Percentiles rank a stretch among this genome's conserved stretches.
phyloP scores from a whole-genome alignment of 2,113 vertebrate species.

The Zeus faber region DNA sequence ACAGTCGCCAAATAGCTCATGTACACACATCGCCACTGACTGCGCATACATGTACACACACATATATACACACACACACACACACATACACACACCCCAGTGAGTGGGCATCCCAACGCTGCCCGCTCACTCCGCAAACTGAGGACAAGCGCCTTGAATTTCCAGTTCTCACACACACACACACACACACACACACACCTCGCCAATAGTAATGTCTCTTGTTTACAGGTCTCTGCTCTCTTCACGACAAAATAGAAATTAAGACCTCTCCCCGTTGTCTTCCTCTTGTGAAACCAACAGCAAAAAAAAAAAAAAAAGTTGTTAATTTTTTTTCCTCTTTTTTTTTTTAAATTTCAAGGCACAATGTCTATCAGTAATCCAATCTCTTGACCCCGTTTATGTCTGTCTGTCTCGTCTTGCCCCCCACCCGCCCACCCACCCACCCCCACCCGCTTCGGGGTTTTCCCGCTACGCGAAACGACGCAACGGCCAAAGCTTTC shows the following conservation, averaged over 20 bases:
- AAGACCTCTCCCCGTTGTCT: conserved; percentile 33
- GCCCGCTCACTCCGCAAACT: conserved; percentile 41
- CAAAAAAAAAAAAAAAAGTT: conserved; percentile 61
- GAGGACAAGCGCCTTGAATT: conserved; percentile 64
- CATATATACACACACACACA: conserved; percentile 15
- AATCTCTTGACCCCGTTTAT: conserved; percentile 30
- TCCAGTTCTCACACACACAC: no score
- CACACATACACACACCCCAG: conserved; percentile 28
- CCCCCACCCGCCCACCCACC: conserved; percentile 37
- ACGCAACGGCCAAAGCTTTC: no score
- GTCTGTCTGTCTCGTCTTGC: conserved; percentile 44
- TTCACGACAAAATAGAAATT: conserved; percentile 34
- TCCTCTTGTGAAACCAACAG: conserved; percentile 56
- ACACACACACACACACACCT: no score
- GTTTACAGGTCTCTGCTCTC: conserved; percentile 50
- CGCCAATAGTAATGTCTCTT: conserved; percentile 21
- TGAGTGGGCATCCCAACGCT: no score
- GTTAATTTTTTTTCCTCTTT: conserved; percentile 39
- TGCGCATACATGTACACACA: conserved; percentile 19
- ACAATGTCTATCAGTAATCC: conserved; percentile 76
- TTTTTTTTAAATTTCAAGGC: conserved; percentile 79
- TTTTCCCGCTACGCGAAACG: no score
- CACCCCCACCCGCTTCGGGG: conserved; percentile 50
- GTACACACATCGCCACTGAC: no score
- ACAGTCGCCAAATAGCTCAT: conserved; percentile 50